A percentile compares a stretch with the other conserved stretches of the same genome.
Evolutionary conservation across 1,140 invertebrate species (phyloP).

Genomic region (Goniozus legneri): DNA sequence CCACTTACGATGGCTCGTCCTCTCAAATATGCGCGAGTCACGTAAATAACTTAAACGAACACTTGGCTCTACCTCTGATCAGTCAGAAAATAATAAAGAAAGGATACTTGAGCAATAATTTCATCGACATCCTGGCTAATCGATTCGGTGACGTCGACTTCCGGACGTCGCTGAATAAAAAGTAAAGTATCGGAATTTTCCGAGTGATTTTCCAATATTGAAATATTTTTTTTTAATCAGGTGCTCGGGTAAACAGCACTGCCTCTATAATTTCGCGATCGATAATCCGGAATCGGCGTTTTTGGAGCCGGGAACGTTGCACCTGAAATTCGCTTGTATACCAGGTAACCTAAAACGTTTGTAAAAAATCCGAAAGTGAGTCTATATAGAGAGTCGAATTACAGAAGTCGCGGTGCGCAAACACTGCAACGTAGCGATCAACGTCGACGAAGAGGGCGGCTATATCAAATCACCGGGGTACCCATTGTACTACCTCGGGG

Average conservation of each 20-base stretch:
- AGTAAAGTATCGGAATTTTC: no score
- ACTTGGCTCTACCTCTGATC: no score
- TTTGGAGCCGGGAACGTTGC: conserved; percentile 38
- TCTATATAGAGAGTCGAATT: conserved; percentile 9
- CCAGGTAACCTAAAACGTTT: conserved; percentile 35
- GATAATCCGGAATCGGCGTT: conserved; percentile 39
- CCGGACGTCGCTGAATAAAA: conserved; percentile 39
- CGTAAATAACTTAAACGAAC: no score
- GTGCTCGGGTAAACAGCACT: conserved; percentile 48
- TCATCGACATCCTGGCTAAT: no score
- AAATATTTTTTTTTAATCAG: conserved; percentile 32
- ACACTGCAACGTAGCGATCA: conserved; percentile 46
- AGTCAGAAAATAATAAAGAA: no score
- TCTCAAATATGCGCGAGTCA: no score
- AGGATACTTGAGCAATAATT: no score
- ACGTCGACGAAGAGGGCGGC: conserved; percentile 37
- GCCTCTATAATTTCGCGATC: conserved; percentile 38
- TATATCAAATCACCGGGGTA: conserved; percentile 48
- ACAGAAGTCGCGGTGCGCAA: conserved; percentile 42
- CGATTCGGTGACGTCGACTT: conserved; percentile 29
- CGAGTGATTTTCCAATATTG: no score
- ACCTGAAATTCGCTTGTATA: conserved; percentile 48
- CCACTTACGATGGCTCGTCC: conserved; percentile 36
- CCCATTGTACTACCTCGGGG: conserved; percentile 44
- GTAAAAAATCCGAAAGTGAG: not conserved